Percentiles rank a stretch among this genome's conserved stretches.
Conservation (phyloP, 2,113 vertebrate genomes). For the Phrynocephalus versicolor region DNA sequence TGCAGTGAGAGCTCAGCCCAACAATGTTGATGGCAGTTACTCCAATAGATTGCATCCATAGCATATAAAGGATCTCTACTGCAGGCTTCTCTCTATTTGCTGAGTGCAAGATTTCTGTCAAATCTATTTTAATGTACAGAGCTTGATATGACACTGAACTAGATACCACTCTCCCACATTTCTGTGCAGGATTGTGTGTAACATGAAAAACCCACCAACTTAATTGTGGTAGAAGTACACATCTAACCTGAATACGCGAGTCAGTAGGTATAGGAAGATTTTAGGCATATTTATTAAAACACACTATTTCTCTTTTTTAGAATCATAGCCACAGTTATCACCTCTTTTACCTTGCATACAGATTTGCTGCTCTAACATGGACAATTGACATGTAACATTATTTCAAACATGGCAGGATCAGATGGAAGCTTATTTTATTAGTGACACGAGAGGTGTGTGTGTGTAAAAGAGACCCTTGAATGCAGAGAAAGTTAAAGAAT, state of each 20-base stretch:
- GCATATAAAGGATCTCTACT: no score
- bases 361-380: neutral
- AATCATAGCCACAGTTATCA: neutral
- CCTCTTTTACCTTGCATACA: neutral
- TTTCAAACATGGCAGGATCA: neutral
- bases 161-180: no score
- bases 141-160: neutral
- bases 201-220: neutral
- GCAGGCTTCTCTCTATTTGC: neutral
- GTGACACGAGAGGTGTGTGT: neutral
- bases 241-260: neutral
- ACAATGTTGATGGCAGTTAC: no score
- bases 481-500: neutral
- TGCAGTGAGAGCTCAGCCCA: no score
- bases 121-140: neutral
- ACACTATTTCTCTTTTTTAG: neutral
- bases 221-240: neutral
- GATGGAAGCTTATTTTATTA: neutral
- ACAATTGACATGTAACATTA: no score
- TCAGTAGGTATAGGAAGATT: neutral
- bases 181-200: neutral
- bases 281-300: no score
- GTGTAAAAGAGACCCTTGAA: neutral
- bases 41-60: no score
- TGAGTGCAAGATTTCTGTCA: neutral